Percentiles rank a stretch among this genome's conserved stretches.
These are phyloP conservation scores for Pongo abelii DNA, from an alignment of 2,113 vertebrate genomes.

Conservation along the genomic window DNA sequence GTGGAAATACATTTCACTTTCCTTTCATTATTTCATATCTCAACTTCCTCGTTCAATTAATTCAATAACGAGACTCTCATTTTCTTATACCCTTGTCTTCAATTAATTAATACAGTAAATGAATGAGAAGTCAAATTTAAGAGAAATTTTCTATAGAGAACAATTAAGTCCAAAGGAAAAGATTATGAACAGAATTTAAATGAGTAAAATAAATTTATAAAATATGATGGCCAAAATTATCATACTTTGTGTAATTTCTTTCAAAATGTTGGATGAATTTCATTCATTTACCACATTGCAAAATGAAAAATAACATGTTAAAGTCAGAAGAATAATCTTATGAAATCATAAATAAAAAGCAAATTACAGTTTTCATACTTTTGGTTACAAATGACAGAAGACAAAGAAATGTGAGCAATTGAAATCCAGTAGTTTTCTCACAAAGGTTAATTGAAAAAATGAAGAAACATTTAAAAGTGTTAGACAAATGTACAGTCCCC, in stretches of 20 bases:
- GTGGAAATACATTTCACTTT: conserved; percentile 45
- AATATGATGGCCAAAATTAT: conserved; percentile 15
- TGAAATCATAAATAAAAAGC: neutral
- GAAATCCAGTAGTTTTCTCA: neutral
- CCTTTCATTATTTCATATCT: conserved; percentile 53
- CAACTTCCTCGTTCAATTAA: conserved; percentile 69
- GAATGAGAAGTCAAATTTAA: conserved; percentile 60
- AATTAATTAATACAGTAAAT: conserved; percentile 65
- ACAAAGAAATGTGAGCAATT: neutral
- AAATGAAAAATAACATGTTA: neutral
- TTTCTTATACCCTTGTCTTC: conserved; percentile 60
- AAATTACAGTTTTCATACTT: neutral
- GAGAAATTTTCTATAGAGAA: conserved; percentile 49
- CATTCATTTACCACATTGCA: neutral
- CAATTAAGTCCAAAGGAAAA: conserved; percentile 49
- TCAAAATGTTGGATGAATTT: neutral
- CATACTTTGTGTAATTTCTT: neutral
- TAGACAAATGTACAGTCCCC: neutral
- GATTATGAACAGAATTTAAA: conserved; percentile 40
- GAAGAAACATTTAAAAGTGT: neutral
- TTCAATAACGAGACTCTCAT: conserved; percentile 52
- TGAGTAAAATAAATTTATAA: conserved; percentile 3
- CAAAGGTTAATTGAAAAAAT: neutral
- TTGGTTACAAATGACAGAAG: neutral
- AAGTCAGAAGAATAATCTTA: neutral